Percentiles rank a stretch among this genome's conserved stretches.
Conservation (phyloP, 2,888 invertebrate genomes). For the Papilio elwesi region DNA sequence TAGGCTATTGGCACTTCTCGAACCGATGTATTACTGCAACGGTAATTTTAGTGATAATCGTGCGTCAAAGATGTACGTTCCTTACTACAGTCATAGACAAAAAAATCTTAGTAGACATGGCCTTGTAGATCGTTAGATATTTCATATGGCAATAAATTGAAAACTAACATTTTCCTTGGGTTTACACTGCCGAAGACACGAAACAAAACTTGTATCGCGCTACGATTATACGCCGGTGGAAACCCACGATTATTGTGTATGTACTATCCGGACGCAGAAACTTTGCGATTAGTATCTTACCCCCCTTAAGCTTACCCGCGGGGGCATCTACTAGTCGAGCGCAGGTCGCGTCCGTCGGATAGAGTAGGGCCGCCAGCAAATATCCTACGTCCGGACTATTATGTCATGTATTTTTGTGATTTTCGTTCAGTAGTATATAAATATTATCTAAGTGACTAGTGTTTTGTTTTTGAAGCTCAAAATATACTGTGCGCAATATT, state of each 20-base stretch:
- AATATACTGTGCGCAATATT: constrained; percentile 61
- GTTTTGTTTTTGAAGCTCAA: constrained; percentile 70
- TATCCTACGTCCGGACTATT: neutral
- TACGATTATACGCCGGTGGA: too few relatives aligned
- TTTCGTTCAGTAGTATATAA: constrained; percentile 12
- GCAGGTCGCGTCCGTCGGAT: too few relatives aligned
- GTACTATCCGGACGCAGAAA: too few relatives aligned
- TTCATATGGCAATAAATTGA: neutral
- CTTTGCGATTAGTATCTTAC: too few relatives aligned
- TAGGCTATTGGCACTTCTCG: too few relatives aligned
- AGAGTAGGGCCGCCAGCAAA: too few relatives aligned
- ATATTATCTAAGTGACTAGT: constrained; percentile 45
- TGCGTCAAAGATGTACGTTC: neutral
- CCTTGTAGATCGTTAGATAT: neutral
- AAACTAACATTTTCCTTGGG: too few relatives aligned
- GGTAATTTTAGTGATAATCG: neutral
- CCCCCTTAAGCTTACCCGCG: too few relatives aligned
- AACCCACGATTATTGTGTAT: neutral
- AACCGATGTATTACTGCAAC: too few relatives aligned
- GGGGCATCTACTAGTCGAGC: too few relatives aligned
- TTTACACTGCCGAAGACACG: too few relatives aligned
- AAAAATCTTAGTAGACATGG: neutral
- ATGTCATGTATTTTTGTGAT: constrained; percentile 2
- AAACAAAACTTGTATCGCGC: too few relatives aligned
- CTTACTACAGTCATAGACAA: constrained; percentile 1